Conservation (phyloP, 2,113 vertebrate genomes). For the Lipophrys pholis region DNA sequence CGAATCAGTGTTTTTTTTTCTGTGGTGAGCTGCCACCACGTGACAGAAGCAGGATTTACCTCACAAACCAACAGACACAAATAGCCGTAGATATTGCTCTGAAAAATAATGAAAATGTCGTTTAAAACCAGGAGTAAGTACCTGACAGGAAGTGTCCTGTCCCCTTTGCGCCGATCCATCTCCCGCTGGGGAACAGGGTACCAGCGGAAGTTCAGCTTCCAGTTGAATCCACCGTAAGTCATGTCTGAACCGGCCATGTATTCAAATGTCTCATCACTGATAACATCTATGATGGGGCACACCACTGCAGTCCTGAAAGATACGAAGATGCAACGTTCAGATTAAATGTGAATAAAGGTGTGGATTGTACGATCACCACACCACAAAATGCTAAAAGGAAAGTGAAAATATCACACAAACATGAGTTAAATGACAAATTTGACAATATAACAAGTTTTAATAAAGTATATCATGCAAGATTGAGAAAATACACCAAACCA, state of each 20-base stretch:
- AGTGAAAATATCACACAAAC: no score
- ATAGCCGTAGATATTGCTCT: no score
- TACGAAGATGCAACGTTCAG: background rate
- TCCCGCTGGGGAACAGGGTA: conserved; percentile 97
- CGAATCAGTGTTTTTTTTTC: background rate
- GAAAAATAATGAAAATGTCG: background rate
- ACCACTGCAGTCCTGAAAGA: conserved; percentile 91
- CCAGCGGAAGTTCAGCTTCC: conserved; percentile 99
- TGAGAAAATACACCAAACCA: no score
- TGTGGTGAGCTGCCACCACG: conserved; percentile 9
- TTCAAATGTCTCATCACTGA: conserved; percentile 98
- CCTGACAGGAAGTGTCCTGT: conserved; percentile 96
- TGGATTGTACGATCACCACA: background rate
- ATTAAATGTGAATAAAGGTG: background rate
- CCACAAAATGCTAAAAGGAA: no score
- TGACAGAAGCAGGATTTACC: conserved; percentile 15
- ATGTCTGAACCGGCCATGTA: conserved; percentile 99
- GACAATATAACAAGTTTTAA: no score
- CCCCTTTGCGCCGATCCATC: conserved; percentile 97
- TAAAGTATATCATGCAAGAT: no score
- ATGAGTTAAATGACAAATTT: no score
- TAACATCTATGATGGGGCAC: conserved; percentile 98
- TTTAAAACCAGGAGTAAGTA: conserved; percentile 52
- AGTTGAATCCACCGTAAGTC: conserved; percentile 98
- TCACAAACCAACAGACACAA: background rate